Evolutionary conservation across 64 coral and sea anemone species (phyloP).

Genomic region (Porites australiensis): DNA sequence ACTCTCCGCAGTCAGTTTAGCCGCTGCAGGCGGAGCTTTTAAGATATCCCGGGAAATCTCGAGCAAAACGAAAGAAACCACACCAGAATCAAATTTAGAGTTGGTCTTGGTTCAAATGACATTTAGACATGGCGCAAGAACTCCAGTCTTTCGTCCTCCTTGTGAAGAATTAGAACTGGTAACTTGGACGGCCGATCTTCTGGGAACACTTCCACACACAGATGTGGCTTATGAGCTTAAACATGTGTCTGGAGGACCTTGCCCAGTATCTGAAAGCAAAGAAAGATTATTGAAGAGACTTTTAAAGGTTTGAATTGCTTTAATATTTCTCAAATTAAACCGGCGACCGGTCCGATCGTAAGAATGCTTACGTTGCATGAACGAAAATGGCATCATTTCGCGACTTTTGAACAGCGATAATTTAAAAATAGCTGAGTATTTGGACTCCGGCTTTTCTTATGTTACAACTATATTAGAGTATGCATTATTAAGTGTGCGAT

Average conservation of each 20-base stretch:
- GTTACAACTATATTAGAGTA: too few species aligned
- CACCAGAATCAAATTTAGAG: conserved; percentile 22
- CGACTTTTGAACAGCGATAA: too few species aligned
- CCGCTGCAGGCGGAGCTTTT: not conserved
- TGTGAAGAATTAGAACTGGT: conserved; percentile 20
- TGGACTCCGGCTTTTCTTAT: too few species aligned
- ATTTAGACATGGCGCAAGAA: conserved; percentile 92
- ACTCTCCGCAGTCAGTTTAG: conserved; percentile 9
- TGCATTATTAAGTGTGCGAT: too few species aligned
- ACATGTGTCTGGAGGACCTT: conserved; percentile 60
- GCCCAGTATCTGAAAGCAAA: conserved; percentile 50
- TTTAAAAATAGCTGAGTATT: too few species aligned
- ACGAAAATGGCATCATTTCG: too few species aligned
- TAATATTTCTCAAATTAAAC: too few species aligned
- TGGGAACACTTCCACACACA: conserved; percentile 85
- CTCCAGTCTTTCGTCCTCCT: conserved; percentile 59
- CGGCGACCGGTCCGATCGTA: too few species aligned
- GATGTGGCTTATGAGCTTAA: conserved; percentile 55
- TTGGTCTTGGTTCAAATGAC: conserved; percentile 87
- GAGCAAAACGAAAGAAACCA: not conserved
- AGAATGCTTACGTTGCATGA: too few species aligned
- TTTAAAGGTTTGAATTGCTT: not conserved
- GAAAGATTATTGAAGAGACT: conserved; percentile 39
- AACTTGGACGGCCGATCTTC: conserved; percentile 65
- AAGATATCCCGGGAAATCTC: conserved; percentile 29